A percentile compares a stretch with the other conserved stretches of the same genome.
phyloP scores from a whole-genome alignment of 2,113 vertebrate genomes.

The Cervus canadensis region DNA sequence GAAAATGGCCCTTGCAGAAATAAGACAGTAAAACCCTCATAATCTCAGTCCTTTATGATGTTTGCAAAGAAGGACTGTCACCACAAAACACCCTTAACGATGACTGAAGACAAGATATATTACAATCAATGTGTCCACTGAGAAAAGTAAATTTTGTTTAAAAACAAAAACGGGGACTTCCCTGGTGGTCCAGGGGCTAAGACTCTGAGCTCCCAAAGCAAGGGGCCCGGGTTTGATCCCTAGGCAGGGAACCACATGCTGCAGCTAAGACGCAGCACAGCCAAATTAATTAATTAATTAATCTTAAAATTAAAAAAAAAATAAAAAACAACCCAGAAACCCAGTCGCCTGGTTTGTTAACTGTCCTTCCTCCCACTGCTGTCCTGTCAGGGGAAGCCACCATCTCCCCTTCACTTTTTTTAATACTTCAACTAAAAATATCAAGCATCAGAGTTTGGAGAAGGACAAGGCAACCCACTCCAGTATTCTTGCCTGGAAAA shows the following conservation, averaged over 20 bases:
- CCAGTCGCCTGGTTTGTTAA: accelerated
- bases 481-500: too few relatives aligned
- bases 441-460: not conserved
- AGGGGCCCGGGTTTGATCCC: not conserved
- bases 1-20: accelerated
- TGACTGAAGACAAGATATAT: accelerated
- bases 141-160: not conserved
- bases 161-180: not conserved
- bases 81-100: not conserved
- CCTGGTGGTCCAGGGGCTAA: not conserved
- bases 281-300: not conserved
- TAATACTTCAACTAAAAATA: not conserved
- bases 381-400: not conserved
- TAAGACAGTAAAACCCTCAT: accelerated
- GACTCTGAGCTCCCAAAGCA: not conserved
- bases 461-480: too few relatives aligned
- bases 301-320: too few relatives aligned
- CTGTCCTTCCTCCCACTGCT: accelerated
- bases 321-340: not conserved
- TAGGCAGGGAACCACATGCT: not conserved
- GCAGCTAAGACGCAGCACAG: not conserved
- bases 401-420: not conserved
- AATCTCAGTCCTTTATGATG: not conserved
- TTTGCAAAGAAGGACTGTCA: not conserved
- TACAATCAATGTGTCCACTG: accelerated